Evolutionary conservation across 2,888 invertebrate species (phyloP), one percentile per base, ranked within the genome.

Genomic region (Campaea margaritaria): DNA sequence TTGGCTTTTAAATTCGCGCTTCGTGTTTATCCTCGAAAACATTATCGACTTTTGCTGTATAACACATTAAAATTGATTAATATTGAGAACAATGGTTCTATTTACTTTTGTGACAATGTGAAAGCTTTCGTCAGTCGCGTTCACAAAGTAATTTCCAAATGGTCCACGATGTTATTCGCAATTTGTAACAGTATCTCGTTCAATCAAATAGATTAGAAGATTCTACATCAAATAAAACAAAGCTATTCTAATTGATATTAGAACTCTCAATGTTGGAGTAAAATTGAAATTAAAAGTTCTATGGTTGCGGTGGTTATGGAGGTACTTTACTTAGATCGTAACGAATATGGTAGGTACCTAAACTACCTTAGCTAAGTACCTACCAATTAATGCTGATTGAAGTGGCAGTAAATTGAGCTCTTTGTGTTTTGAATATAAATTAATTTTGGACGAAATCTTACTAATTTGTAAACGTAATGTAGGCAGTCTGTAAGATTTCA

Each of bases 191-290:
- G 43, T 52, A 39, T 61, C 38, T 50, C 38, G 38, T 46, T 38
- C 55, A 42, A 60, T 61, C 41, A 53, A 58, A 60, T 39, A 53
- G 39, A 60, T 58, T 58, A 47, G 38, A 48, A 36, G 39, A 28
- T 58, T 62, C 39, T 47, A 57, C 15, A 54, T 56, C 46, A 55
- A 55, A 59, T 47, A 47, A 63, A 62, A 62, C 45, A 58, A 62
- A 56, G 43, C 44, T 7, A 34, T 11, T 48, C 41, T 51, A 58
- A 57, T 51, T 59, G 46, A 55, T 49, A 52, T 60, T 39, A 43
- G 34, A 59, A 49, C 51, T n/a, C n/a, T 57, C 38, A 13, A 28
- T 44, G 49, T 45, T 64, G 14, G 49, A 53, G 49, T 41, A 51
- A 55, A 55, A 46, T 58, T 57, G 38, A 43, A 45, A 47, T 60